These are phyloP conservation scores for Pseudorhiza aurosa DNA, from an alignment of 30 jellyfish, hydroid and myxozoan genomes.

Conservation along the genomic window DNA sequence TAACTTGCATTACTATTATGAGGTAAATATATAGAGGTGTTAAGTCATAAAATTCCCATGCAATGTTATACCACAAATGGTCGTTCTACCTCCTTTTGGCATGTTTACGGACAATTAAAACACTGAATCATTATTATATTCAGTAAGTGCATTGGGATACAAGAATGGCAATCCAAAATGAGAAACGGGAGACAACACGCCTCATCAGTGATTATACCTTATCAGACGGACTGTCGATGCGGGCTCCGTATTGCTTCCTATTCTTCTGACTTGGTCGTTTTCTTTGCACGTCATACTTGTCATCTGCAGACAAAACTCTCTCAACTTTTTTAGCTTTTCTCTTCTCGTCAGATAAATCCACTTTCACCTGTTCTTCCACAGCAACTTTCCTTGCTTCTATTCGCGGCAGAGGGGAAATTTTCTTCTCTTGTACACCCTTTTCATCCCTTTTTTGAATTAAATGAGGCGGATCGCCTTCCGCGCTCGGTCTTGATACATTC, in stretches of 20 bases:
- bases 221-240: slow-evolving; percentile 55
- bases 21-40: too few species aligned
- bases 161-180: too few species aligned
- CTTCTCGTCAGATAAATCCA: background rate
- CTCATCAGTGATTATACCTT: too few species aligned
- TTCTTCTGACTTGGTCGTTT: slow-evolving; percentile 34
- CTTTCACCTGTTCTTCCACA: background rate
- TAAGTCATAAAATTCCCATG: too few species aligned
- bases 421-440: background rate
- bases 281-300: slow-evolving; percentile 10
- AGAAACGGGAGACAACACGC: too few species aligned
- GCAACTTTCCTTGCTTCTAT: background rate
- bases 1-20: too few species aligned
- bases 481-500: slow-evolving; percentile 9
- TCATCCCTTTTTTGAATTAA: background rate
- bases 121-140: too few species aligned
- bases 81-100: too few species aligned
- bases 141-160: too few species aligned
- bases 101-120: too few species aligned
- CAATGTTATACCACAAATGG: too few species aligned
- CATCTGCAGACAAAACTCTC: slow-evolving; percentile 54
- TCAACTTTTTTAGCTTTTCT: background rate
- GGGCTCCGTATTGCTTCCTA: slow-evolving; percentile 44
- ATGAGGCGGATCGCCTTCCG: background rate
- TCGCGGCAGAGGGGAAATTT: background rate